Evolutionary conservation across 1,140 invertebrate species (phyloP), one percentile per base, ranked within the genome.

Genomic region (Pseudomyrmex dendroicus): DNA sequence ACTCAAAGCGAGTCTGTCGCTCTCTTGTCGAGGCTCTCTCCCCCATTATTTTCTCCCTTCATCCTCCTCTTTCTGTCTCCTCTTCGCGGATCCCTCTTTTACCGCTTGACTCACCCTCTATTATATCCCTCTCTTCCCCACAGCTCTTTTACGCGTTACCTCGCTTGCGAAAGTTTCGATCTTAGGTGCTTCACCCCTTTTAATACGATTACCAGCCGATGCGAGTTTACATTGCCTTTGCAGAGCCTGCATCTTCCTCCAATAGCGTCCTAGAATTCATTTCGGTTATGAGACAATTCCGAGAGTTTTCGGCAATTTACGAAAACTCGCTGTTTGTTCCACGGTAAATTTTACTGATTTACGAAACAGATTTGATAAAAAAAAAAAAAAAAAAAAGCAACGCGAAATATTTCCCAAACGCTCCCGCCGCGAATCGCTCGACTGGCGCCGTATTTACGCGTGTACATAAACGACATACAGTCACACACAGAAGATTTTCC

Each of bases 201-300:
- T 90, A 90, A 90, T 89, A 84, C 84, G 86, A 90, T 90, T 90
- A 89, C 83, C 82, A 85, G 73, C 73, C 78, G 74, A 88, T 90
- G 84, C 56, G 84, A 91, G 84, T 88, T 87, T 82, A 64, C 64
- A 76, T 88, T 78, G 82, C 52, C 64, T 70, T 85, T 52, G 52
- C 59, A 80, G 68, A 80, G 73, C 61, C 61, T 54, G 61, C 64
- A 77, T 62, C 17, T 50, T 57, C 20, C 68, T 62, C 20, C 46
- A 56, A 77, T 48, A 35, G 12, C 70, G 56, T 9, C 22, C 54
- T 80, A 56, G 82, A 90, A 91, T 91, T 91, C 87, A 90, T 91
- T 91, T 89, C 82, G 66, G 82, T 91, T 91, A 90, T 90, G 73
- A 86, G 77, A 82, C 85, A 87, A 83, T 90, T 90, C 70, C 82